Evolutionary conservation across 1,140 invertebrate genomes (phyloP).

Genomic region (Himalopsyche phryganea): DNA sequence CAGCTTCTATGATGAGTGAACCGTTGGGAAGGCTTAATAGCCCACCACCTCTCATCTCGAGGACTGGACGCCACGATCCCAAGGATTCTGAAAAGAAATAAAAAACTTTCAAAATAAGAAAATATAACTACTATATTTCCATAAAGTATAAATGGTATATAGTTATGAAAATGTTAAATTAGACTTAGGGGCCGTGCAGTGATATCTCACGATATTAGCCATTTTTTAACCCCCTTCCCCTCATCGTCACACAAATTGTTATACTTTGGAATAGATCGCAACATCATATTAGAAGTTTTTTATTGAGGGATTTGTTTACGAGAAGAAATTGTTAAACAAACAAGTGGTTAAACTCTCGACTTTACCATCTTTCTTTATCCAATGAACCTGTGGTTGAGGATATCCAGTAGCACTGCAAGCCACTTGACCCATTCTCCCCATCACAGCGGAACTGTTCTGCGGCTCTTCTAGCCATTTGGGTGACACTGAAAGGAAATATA

Average conservation of each 20-base stretch:
- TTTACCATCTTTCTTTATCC: constrained; percentile 65
- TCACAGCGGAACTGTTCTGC: constrained; percentile 67
- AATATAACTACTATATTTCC: background rate
- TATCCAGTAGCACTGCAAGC: constrained; percentile 77
- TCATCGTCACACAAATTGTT: background rate
- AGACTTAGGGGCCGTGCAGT: no score
- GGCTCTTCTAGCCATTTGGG: constrained; percentile 82
- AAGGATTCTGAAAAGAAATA: constrained; percentile 40
- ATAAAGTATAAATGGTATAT: no score
- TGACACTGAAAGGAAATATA: constrained; percentile 58
- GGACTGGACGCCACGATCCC: constrained; percentile 53
- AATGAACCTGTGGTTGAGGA: constrained; percentile 68
- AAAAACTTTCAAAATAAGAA: background rate
- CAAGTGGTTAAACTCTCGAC: no score
- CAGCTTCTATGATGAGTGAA: constrained; percentile 64
- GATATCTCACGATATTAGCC: background rate
- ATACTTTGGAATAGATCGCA: no score
- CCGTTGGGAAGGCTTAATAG: constrained; percentile 61
- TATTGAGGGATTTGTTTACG: no score
- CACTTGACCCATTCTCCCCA: constrained; percentile 68
- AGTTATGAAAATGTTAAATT: no score
- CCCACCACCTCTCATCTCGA: constrained; percentile 56
- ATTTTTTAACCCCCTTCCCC: no score
- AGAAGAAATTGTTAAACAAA: no score
- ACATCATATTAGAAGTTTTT: no score